Evolutionary conservation across 2,888 invertebrate species (phyloP).

Genomic region (Campopleginae sp.): DNA sequence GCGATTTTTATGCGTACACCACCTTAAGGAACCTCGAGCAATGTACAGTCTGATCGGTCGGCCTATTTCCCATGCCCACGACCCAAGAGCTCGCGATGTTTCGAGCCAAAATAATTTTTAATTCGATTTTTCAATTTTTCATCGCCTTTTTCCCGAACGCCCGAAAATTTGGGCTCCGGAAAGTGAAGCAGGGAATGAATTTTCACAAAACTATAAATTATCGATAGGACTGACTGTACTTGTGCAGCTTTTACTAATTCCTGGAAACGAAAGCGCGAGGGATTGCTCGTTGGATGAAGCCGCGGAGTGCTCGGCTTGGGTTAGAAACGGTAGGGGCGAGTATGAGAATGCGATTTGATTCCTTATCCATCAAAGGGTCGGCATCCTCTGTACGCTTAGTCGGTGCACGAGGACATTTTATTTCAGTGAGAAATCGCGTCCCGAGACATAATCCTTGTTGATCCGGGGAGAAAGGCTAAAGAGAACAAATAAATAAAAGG

Average conservation of each 20-base stretch:
- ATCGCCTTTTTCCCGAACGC: not conserved
- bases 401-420: constrained; percentile 59
- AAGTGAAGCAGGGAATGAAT: not conserved
- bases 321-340: not conserved
- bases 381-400: constrained; percentile 59
- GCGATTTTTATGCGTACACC: constrained; percentile 21
- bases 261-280: not conserved
- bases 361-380: constrained; percentile 73
- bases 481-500: constrained; percentile 13
- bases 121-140: not conserved
- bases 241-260: not conserved
- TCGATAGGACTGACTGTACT: not conserved
- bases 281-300: not conserved
- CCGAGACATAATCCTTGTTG: constrained; percentile 46
- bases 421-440: constrained; percentile 51
- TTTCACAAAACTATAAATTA: not conserved
- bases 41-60: constrained; percentile 10
- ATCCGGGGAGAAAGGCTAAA: constrained; percentile 7
- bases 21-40: not conserved
- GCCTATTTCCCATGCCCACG: not conserved
- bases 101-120: not conserved
- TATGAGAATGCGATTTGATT: constrained; percentile 79
- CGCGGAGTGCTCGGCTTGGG: not conserved
- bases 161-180: not conserved
- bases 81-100: not conserved